These are phyloP conservation scores for Gastracanthus pulcherrimus DNA, from an alignment of 2,888 invertebrate species.

Conservation along the genomic window DNA sequence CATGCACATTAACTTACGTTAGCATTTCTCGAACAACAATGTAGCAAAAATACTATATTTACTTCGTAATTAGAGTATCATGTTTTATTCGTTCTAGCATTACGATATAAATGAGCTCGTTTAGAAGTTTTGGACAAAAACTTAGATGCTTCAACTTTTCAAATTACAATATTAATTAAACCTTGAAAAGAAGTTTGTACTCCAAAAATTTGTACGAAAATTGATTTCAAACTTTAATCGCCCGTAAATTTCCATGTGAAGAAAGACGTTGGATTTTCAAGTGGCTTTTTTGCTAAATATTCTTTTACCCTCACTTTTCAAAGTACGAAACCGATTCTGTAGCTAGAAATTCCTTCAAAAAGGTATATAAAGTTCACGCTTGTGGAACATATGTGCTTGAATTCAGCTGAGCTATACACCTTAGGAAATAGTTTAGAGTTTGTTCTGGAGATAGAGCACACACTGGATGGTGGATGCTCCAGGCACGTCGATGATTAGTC, in stretches of 20 bases:
- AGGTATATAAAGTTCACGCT: not conserved
- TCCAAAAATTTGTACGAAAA: too few species aligned
- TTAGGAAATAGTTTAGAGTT: slow-evolving; percentile 42
- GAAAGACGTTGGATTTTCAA: not conserved
- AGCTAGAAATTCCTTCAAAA: not conserved
- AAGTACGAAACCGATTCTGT: not conserved
- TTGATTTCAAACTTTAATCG: slow-evolving; percentile 15
- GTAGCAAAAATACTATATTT: too few species aligned
- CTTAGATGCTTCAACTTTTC: slow-evolving; percentile 25
- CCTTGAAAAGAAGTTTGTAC: not conserved
- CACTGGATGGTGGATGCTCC: slow-evolving; percentile 10
- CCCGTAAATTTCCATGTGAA: not conserved
- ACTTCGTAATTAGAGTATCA: too few species aligned
- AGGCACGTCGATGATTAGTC: slow-evolving; percentile 41
- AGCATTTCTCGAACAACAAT: too few species aligned
- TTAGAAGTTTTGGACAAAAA: slow-evolving; percentile 30
- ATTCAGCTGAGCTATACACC: slow-evolving; percentile 5
- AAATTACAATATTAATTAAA: slow-evolving; percentile 34
- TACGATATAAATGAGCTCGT: too few species aligned
- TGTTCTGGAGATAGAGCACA: slow-evolving; percentile 17
- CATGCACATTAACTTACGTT: too few species aligned
- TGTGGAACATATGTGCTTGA: not conserved
- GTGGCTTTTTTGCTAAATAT: not conserved
- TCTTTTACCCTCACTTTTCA: not conserved
- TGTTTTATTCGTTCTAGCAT: too few species aligned